Conservation (phyloP, 1,140 invertebrate species). For the Drosophila navojoa region DNA sequence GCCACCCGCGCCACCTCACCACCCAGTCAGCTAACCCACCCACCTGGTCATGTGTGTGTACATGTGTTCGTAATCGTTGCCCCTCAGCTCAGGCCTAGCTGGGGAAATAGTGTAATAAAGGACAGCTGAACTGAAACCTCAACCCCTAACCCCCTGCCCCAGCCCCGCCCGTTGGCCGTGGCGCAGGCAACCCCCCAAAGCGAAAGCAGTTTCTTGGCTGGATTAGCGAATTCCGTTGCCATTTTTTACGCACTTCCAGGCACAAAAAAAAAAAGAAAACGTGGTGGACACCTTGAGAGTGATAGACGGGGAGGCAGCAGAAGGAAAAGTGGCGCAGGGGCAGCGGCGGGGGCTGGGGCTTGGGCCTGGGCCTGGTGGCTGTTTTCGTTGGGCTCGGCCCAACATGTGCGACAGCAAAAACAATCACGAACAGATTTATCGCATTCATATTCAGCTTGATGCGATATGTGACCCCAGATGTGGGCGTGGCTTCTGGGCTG, state of each 20-base stretch:
- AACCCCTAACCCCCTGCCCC: neutral
- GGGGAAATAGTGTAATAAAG: constrained; percentile 77
- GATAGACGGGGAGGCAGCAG: neutral
- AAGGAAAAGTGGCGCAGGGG: neutral
- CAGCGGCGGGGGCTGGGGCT: neutral
- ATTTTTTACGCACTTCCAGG: constrained; percentile 56
- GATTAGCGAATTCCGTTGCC: constrained; percentile 77
- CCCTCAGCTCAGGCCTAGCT: constrained; percentile 32
- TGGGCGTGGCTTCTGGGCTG: constrained; percentile 16
- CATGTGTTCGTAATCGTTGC: constrained; percentile 70
- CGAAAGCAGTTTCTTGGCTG: constrained; percentile 26
- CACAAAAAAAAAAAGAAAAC: constrained; percentile 3
- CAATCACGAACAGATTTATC: constrained; percentile 83
- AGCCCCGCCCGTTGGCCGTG: neutral
- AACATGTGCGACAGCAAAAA: constrained; percentile 63
- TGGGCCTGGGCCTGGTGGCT: neutral
- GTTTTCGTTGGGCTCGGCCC: neutral
- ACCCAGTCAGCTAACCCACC: constrained; percentile 11
- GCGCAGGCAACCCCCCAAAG: constrained; percentile 3
- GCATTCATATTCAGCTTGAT: constrained; percentile 80
- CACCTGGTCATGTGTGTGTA: constrained; percentile 61
- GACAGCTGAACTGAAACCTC: constrained; percentile 52
- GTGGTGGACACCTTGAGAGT: constrained; percentile 39
- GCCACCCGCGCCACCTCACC: constrained; percentile 13
- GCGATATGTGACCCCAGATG: constrained; percentile 68